A percentile compares a stretch with the other conserved stretches of the same genome.
phyloP scores from a whole-genome alignment of 2,113 vertebrate species.

The Cyprinodon brontotheroides region DNA sequence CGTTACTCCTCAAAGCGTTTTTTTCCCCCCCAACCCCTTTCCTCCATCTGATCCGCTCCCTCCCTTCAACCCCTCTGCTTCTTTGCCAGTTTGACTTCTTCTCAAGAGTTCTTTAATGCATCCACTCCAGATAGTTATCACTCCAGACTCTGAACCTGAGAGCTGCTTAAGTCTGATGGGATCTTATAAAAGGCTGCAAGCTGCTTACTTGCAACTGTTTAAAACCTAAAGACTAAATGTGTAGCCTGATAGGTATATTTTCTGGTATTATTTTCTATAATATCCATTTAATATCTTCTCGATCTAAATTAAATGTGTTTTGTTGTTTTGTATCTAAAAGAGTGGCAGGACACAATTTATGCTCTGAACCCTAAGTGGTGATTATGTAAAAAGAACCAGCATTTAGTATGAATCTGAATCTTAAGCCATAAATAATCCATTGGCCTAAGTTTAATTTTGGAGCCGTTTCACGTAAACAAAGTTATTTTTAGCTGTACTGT shows the following conservation, averaged over 20 bases:
- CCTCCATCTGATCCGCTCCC: conserved; percentile 47
- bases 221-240: conserved; percentile 8
- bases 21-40: conserved; percentile 52
- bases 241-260: not conserved
- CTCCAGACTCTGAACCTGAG: conserved; percentile 21
- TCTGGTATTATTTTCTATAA: not conserved
- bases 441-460: conserved; percentile 13
- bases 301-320: not conserved
- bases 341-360: not conserved
- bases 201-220: not conserved
- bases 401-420: not conserved
- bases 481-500: conserved; percentile 28
- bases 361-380: not conserved
- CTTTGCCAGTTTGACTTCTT: conserved; percentile 58
- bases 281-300: not conserved
- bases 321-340: not conserved
- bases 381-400: not conserved
- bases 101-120: conserved; percentile 49
- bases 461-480: conserved; percentile 18
- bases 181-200: not conserved
- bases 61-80: conserved; percentile 53
- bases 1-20: conserved; percentile 75
- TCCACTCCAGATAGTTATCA: conserved; percentile 41
- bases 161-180: conserved; percentile 10
- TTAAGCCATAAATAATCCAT: not conserved